Evolutionary conservation across 2,113 vertebrate genomes (phyloP).

Genomic region (Sakesphorus luctuosus): DNA sequence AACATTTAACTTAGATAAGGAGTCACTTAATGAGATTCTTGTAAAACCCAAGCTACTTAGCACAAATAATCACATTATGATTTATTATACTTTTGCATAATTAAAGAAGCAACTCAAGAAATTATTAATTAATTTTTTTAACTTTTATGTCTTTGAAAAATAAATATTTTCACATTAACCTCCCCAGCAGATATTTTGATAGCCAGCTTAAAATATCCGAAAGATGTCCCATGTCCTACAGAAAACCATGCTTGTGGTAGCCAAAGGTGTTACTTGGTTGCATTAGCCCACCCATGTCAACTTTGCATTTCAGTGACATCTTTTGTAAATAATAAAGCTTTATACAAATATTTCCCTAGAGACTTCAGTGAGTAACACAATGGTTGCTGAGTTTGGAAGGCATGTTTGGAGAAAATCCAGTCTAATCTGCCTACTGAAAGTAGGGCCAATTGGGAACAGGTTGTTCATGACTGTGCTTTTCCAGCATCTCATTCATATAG

Average conservation of each 20-base stretch:
- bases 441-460: background rate
- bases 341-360: background rate
- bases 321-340: background rate
- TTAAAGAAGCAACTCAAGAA: conserved; percentile 16
- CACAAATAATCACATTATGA: conserved; percentile 49
- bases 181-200: background rate
- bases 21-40: conserved; percentile 29
- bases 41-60: conserved; percentile 32
- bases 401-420: background rate
- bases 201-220: background rate
- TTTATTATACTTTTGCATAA: conserved; percentile 3
- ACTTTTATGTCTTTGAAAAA: conserved; percentile 6
- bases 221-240: background rate
- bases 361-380: background rate
- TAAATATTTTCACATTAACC: background rate
- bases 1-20: conserved; percentile 42
- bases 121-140: conserved; percentile 6
- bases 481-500: background rate
- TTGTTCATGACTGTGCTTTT: background rate
- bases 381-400: background rate
- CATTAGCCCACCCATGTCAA: background rate
- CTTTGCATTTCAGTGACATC: background rate
- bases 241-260: background rate
- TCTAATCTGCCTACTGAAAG: background rate
- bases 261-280: background rate